Evolutionary conservation across 2,888 invertebrate genomes (phyloP).

Genomic region (Taphrorychus bicolor): DNA sequence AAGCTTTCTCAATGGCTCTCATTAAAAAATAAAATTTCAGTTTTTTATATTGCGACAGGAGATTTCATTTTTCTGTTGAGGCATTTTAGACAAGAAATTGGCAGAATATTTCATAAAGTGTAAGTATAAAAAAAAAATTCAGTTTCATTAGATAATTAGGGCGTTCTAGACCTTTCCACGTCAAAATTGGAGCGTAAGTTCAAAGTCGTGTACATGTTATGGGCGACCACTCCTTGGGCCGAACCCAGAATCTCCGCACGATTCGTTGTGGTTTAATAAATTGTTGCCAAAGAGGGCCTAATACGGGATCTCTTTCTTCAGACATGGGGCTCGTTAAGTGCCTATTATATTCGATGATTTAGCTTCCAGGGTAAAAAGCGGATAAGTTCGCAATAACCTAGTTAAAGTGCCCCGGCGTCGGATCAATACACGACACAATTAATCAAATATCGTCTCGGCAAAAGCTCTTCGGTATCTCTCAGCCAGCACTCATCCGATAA

Average conservation of each 20-base stretch:
- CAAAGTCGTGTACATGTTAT: neutral
- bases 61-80: too few species aligned
- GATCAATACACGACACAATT: slow-evolving; percentile 7
- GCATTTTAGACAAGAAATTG: neutral
- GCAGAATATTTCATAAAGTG: neutral
- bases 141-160: neutral
- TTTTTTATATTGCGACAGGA: neutral
- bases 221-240: neutral
- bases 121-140: neutral
- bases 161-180: too few species aligned
- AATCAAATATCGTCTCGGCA: slow-evolving; percentile 11
- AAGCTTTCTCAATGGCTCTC: neutral
- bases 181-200: neutral
- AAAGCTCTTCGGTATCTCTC: slow-evolving; percentile 1
- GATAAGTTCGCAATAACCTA: slow-evolving; percentile 7
- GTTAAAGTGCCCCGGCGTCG: slow-evolving; percentile 7
- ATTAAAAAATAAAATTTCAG: neutral
- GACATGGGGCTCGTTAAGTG: neutral
- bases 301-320: neutral
- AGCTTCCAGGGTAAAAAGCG: neutral
- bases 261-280: neutral
- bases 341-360: too few species aligned
- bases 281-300: neutral
- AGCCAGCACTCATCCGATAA: slow-evolving; percentile 16
- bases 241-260: neutral